These are phyloP conservation scores for Symphodus melops DNA, from an alignment of 2,113 vertebrate species.

Conservation along the genomic window DNA sequence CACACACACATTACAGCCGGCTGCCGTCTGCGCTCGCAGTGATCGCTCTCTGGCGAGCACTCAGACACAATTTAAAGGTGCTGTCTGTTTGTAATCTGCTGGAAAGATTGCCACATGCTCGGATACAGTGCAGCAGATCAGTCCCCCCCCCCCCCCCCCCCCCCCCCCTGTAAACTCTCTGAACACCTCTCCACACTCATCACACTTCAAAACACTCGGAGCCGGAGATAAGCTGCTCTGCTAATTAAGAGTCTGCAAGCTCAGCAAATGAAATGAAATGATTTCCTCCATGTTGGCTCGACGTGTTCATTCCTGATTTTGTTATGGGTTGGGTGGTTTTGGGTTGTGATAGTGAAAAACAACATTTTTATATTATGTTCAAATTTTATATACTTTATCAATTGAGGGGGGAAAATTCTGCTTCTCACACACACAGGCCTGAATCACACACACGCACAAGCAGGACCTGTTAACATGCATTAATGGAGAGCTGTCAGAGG, in stretches of 20 bases:
- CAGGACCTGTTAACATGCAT: too few species aligned
- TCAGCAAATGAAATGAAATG: slow-evolving; percentile 65
- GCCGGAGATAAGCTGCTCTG: slow-evolving; percentile 54
- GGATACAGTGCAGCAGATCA: slow-evolving; percentile 64
- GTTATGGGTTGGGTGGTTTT: slow-evolving; percentile 28
- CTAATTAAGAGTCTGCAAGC: slow-evolving; percentile 65
- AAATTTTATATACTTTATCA: too few species aligned
- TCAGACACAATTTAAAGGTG: slow-evolving; percentile 73
- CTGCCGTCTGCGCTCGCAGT: slow-evolving; percentile 37
- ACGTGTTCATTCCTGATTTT: slow-evolving; percentile 63
- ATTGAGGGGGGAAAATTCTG: too few species aligned
- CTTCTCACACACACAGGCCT: too few species aligned
- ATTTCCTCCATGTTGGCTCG: slow-evolving; percentile 45
- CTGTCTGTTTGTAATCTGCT: slow-evolving; percentile 69
- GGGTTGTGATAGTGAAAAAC: slow-evolving; percentile 20
- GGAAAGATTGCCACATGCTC: slow-evolving; percentile 64
- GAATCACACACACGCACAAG: too few species aligned
- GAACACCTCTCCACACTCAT: slow-evolving; percentile 53
- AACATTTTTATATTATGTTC: too few species aligned
- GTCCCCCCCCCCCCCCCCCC: slow-evolving; percentile 50
- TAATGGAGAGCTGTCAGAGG: too few species aligned
- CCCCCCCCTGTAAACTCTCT: slow-evolving; percentile 39
- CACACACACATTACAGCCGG: slow-evolving; percentile 59
- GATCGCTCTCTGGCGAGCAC: slow-evolving; percentile 66
- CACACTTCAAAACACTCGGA: slow-evolving; percentile 55